Base-by-base conservation (phyloP, 2,113 vertebrate genomes). In the Illadopsis cleaveri region DNA sequence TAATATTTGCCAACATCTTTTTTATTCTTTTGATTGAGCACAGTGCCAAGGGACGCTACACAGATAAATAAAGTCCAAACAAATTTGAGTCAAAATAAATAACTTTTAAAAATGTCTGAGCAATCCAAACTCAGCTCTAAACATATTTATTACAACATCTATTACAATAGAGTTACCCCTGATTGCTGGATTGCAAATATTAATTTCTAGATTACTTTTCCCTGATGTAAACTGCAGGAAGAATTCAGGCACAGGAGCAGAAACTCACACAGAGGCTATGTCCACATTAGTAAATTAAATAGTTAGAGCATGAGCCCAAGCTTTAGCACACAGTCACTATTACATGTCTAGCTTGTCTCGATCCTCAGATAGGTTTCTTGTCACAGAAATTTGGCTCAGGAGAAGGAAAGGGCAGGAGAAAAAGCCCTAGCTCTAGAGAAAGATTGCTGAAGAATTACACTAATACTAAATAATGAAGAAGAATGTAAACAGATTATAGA, bases 401-500 rank as follows among this genome's bases (percentile, higher is more conserved):
- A 97, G 94, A 94, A 94, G 51, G 45, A 86, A 82, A 97, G 92
- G 65, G 82, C 77, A 94, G 65, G 77, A 93, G 48, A 96, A 77
- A 77, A 51, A 37, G 0, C 1, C 76, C 91, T 65, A 94, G 75
- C 80, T 86, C 71, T 69, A 64, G 82, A 95, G 90, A 95, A 96
- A 94, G 95, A 96, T 66, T 97, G 75, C 56, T 93, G 73, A 96
- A 97, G 96, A 97, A 96, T 97, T 96, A 92, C 94, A 95, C 96
- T 97, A 95, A 96, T 97, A 97, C 97, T 97, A 97, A 98, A 98
- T 98, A 98, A 98, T 71, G 91, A 97, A 94, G 92, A 98, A 97
- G 97, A 98, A 98, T 98, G 97, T 98, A 98, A 98, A 98, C 97
- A 98, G 96, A 98, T 98, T 98, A 97, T 91, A 94, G 94, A 98